Evolutionary conservation across 2,888 invertebrate species (phyloP).

Genomic region (Eueremaeus valkanovi): DNA sequence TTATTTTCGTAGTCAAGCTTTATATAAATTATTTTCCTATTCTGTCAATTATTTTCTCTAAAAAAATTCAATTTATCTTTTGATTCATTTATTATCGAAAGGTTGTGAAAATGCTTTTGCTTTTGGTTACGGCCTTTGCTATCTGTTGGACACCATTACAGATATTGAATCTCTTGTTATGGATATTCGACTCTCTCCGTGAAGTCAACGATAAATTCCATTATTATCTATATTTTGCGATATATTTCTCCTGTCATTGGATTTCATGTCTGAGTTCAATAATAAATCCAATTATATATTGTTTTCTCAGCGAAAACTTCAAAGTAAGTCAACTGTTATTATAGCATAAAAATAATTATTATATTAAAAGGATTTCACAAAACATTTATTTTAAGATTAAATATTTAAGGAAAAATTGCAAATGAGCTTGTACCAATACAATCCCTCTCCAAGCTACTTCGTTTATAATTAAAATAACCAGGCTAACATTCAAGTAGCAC

Average conservation of each 20-base stretch:
- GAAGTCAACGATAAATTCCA: constrained; percentile 26
- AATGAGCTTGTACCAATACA: too few species aligned
- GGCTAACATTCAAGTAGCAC: too few species aligned
- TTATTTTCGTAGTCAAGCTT: too few species aligned
- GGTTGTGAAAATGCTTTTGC: constrained; percentile 61
- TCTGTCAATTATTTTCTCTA: too few species aligned
- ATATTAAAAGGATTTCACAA: background rate
- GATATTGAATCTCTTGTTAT: constrained; percentile 44
- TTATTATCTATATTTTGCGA: constrained; percentile 31
- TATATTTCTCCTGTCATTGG: constrained; percentile 38
- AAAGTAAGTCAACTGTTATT: background rate
- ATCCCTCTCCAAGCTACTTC: too few species aligned
- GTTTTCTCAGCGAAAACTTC: constrained; percentile 38
- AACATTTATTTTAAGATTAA: too few species aligned
- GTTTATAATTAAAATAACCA: too few species aligned
- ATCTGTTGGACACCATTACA: constrained; percentile 59
- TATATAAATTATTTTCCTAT: too few species aligned
- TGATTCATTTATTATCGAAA: constrained; percentile 52
- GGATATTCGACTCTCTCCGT: constrained; percentile 36
- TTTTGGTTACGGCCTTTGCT: constrained; percentile 58
- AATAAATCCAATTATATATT: constrained; percentile 40
- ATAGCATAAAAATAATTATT: background rate
- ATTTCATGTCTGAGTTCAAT: constrained; percentile 36
- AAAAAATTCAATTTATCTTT: too few species aligned
- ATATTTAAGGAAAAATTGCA: too few species aligned